Conservation (phyloP, 2,888 invertebrate species). For the Eudemis profundana region DNA sequence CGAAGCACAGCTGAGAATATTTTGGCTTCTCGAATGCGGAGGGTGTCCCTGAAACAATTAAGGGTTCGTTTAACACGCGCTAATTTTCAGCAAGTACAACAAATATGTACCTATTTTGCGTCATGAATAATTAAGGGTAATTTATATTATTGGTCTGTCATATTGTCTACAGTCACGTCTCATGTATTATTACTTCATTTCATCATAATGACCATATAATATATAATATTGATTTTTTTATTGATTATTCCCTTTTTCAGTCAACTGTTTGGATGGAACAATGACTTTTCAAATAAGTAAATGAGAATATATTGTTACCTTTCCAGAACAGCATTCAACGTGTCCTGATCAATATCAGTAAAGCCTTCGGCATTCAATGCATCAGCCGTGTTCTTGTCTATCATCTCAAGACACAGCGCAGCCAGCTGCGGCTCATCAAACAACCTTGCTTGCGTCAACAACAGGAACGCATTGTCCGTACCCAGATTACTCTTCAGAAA, state of each 20-base stretch:
- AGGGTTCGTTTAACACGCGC: background rate
- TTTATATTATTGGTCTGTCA: no score
- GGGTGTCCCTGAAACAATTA: conserved; percentile 86
- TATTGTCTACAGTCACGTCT: no score
- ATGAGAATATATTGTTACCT: conserved; percentile 59
- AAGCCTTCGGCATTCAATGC: conserved; percentile 92
- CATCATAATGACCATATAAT: no score
- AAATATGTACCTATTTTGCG: no score
- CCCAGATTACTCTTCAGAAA: conserved; percentile 90
- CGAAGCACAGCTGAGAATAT: conserved; percentile 90
- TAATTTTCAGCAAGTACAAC: no score
- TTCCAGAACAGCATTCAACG: conserved; percentile 90
- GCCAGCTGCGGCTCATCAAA: conserved; percentile 94
- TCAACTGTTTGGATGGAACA: no score
- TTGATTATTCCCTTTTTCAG: no score
- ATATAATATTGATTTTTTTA: no score
- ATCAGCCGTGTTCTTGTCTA: conserved; percentile 93
- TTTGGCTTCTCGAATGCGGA: conserved; percentile 91
- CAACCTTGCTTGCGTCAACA: conserved; percentile 91
- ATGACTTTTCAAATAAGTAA: no score
- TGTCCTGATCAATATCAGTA: conserved; percentile 92
- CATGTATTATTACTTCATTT: no score
- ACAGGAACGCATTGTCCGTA: conserved; percentile 93
- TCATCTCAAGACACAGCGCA: conserved; percentile 92
- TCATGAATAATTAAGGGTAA: no score